These are phyloP conservation scores for Rachycentron canadum DNA, from an alignment of 2,797 vertebrate species.

Conservation along the genomic window DNA sequence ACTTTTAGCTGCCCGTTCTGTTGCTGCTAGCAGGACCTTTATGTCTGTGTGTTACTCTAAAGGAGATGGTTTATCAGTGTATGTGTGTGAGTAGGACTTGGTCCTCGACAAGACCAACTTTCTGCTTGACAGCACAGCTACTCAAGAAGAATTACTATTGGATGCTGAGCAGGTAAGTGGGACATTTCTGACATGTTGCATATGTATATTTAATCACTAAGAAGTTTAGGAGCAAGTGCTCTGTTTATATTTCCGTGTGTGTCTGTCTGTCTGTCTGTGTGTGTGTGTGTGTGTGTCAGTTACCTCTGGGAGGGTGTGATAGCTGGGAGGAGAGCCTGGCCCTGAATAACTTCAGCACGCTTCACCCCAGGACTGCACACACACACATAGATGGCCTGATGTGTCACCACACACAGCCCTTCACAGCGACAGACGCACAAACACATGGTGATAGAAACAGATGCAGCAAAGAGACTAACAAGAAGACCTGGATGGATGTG, in stretches of 20 bases:
- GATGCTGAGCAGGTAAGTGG: conserved; percentile 79
- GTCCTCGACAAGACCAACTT: conserved; percentile 90
- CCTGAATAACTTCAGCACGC: conserved; percentile 87
- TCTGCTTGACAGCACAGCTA: conserved; percentile 81
- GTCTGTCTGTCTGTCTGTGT: background rate
- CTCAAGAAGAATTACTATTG: conserved; percentile 86
- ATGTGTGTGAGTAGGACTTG: conserved; percentile 83
- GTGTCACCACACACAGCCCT: background rate
- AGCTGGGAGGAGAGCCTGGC: conserved; percentile 89
- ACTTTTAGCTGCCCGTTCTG: too few species aligned
- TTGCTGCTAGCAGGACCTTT: too few species aligned
- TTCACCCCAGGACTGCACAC: conserved; percentile 37
- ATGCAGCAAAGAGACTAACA: background rate
- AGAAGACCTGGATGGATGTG: background rate
- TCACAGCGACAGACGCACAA: background rate
- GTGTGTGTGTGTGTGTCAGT: conserved; percentile 48
- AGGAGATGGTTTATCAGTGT: too few species aligned
- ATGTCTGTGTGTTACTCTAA: too few species aligned
- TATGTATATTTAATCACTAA: too few species aligned
- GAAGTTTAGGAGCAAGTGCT: too few species aligned
- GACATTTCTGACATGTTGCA: background rate
- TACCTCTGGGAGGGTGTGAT: conserved; percentile 85
- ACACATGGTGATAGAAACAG: background rate
- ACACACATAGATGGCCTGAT: background rate
- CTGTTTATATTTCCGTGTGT: too few species aligned